phyloP scores from a whole-genome alignment of 2,797 vertebrate genomes.

The Acipenser transmontanus region DNA sequence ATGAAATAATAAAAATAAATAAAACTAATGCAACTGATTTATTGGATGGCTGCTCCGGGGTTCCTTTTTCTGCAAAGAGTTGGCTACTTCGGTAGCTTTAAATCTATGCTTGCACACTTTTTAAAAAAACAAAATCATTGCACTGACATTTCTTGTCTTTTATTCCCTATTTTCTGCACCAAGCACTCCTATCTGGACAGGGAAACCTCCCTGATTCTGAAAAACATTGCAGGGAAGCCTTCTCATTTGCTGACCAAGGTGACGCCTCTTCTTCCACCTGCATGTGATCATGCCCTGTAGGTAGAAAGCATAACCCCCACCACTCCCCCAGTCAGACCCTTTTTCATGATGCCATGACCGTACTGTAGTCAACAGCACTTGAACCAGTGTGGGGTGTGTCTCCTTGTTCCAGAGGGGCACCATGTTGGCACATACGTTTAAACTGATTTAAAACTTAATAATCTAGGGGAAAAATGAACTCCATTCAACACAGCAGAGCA shows the following conservation, averaged over 20 bases:
- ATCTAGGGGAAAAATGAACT: too few species aligned
- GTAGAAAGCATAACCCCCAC: constrained; percentile 33
- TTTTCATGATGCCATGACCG: constrained; percentile 6
- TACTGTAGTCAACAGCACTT: too few species aligned
- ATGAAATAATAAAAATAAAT: too few species aligned
- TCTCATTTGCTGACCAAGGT: constrained; percentile 99
- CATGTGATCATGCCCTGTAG: constrained; percentile 51
- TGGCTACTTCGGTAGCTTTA: constrained; percentile 25
- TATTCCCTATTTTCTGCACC: constrained; percentile 61
- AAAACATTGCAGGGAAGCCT: constrained; percentile 99
- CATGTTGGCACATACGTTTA: too few species aligned
- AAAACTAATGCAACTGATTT: not conserved
- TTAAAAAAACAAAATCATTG: constrained; percentile 43
- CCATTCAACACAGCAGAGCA: too few species aligned
- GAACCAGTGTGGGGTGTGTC: too few species aligned
- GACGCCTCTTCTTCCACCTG: constrained; percentile 63
- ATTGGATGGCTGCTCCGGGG: not conserved
- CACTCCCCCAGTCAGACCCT: constrained; percentile 9
- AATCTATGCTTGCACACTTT: constrained; percentile 48
- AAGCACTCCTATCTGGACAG: constrained; percentile 99
- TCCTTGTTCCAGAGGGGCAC: too few species aligned
- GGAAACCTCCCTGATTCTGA: constrained; percentile 98
- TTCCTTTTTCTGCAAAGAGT: constrained; percentile 11
- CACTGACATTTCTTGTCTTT: constrained; percentile 68
- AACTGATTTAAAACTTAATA: too few species aligned